Percentiles rank a stretch among this genome's conserved stretches.
Evolutionary conservation across 2,888 invertebrate species (phyloP).

Genomic region (Drosophila maculinotata): DNA sequence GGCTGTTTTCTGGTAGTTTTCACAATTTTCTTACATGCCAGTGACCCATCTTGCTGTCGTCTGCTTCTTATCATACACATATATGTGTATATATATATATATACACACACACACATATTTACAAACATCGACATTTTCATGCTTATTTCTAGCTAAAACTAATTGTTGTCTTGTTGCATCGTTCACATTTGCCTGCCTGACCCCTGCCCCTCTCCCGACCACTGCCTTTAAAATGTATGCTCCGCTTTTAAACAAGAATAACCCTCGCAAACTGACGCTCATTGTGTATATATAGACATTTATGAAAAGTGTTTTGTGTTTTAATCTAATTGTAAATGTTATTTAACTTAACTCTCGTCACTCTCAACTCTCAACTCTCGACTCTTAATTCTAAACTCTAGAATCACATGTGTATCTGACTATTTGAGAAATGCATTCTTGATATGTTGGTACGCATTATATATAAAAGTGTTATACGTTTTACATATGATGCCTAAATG

Average conservation of each 20-base stretch:
- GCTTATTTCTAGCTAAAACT: constrained; percentile 48
- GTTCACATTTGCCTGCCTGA: constrained; percentile 49
- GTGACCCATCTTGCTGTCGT: constrained; percentile 60
- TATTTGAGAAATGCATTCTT: constrained; percentile 47
- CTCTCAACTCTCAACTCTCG: constrained; percentile 18
- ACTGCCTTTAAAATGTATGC: constrained; percentile 42
- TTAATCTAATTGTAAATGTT: constrained; percentile 59
- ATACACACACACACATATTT: background rate
- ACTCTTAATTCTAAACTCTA: constrained; percentile 23
- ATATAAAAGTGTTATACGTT: constrained; percentile 40
- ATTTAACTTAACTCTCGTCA: no score
- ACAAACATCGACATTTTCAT: constrained; percentile 43
- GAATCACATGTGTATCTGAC: constrained; percentile 47
- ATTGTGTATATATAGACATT: constrained; percentile 56
- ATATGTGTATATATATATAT: constrained; percentile 7
- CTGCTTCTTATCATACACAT: constrained; percentile 40
- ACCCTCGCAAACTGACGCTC: constrained; percentile 45
- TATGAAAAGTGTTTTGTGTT: constrained; percentile 55
- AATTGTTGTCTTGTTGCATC: constrained; percentile 57
- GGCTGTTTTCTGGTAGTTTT: constrained; percentile 28
- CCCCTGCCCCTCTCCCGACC: constrained; percentile 10
- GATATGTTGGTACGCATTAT: constrained; percentile 39
- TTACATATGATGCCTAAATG: constrained; percentile 74
- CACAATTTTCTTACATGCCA: constrained; percentile 38
- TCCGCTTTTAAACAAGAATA: constrained; percentile 37